Conservation (phyloP, 2,797 vertebrate genomes). For the Rallus crepitans region DNA sequence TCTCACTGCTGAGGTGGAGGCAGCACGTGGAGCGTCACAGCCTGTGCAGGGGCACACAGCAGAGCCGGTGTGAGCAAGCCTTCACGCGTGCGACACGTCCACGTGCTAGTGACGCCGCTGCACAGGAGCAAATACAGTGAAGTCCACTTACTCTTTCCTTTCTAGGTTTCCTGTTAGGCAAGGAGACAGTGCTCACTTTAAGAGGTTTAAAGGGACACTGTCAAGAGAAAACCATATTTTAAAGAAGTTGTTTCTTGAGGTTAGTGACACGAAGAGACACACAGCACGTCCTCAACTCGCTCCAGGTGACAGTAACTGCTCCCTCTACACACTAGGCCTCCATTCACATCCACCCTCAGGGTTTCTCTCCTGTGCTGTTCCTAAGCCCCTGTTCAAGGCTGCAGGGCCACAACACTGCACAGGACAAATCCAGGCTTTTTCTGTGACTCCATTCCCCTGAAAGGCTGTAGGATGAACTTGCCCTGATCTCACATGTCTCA, state of each 20-base stretch:
- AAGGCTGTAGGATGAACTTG: neutral
- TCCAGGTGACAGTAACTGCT: neutral
- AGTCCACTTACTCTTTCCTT: constrained; percentile 80
- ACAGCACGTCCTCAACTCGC: neutral
- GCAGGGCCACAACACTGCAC: neutral
- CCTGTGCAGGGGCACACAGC: neutral
- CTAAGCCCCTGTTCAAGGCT: neutral
- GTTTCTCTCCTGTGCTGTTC: neutral
- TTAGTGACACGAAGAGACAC: neutral
- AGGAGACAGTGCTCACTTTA: constrained; percentile 78
- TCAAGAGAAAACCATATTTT: constrained; percentile 77
- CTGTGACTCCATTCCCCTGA: neutral
- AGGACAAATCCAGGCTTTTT: neutral
- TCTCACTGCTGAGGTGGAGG: neutral
- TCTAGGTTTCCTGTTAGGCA: constrained; percentile 80
- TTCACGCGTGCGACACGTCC: neutral
- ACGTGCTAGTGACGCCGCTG: neutral
- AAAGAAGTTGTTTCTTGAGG: constrained; percentile 48
- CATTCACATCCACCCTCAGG: neutral
- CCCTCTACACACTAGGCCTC: neutral
- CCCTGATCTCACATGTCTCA: neutral
- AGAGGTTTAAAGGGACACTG: constrained; percentile 78
- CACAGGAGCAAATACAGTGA: neutral
- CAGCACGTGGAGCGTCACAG: neutral
- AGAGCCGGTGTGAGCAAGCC: constrained; percentile 16